Percentiles rank a stretch among this genome's conserved stretches.
phyloP scores from a whole-genome alignment of 2,113 vertebrate species.

The Arizona elegans region DNA sequence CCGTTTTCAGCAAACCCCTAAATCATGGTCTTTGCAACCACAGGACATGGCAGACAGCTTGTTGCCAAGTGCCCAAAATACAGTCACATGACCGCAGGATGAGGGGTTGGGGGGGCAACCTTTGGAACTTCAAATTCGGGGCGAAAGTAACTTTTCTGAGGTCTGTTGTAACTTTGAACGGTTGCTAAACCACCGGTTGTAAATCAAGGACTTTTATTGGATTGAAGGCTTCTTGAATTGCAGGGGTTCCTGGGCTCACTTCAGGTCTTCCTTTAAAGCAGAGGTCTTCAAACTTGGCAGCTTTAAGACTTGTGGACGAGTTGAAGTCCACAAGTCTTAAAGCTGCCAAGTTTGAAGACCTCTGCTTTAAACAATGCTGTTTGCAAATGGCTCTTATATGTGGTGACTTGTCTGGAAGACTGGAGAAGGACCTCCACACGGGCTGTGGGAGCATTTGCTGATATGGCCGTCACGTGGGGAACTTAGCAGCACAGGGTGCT shows the following conservation, averaged over 20 bases:
- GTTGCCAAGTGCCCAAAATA: too few species aligned
- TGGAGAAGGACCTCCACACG: too few species aligned
- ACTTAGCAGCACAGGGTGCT: not conserved
- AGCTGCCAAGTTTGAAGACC: too few species aligned
- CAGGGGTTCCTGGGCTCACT: not conserved
- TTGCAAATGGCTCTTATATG: not conserved
- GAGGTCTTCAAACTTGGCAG: too few species aligned
- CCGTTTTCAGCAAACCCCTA: not conserved
- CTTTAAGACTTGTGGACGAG: too few species aligned
- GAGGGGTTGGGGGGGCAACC: too few species aligned
- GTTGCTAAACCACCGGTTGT: not conserved
- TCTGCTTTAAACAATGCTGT: not conserved
- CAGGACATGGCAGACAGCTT: too few species aligned
- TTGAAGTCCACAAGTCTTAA: too few species aligned
- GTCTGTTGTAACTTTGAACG: not conserved
- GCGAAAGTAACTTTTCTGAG: not conserved
- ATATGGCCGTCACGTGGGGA: rapidly evolving
- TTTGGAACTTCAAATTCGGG: not conserved
- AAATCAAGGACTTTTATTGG: not conserved
- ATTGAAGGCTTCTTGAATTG: not conserved
- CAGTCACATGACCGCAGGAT: too few species aligned
- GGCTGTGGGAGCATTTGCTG: too few species aligned
- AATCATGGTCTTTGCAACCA: not conserved
- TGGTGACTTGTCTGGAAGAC: too few species aligned
- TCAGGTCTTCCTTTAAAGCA: not conserved